Evolutionary conservation across 2,113 vertebrate species (phyloP).

Genomic region (Mola mola): DNA sequence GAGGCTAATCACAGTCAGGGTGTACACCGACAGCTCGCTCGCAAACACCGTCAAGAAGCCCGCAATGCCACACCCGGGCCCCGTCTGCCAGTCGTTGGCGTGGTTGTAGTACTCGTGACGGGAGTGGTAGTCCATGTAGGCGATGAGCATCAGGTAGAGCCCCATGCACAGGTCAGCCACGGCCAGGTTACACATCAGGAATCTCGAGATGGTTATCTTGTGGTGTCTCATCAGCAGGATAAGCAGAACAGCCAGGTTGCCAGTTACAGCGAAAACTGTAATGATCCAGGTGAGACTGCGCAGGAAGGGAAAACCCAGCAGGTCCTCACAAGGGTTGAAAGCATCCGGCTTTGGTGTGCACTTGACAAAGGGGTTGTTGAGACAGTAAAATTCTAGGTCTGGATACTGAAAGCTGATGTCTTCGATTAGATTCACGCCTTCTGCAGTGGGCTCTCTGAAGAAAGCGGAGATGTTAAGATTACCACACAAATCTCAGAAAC

Average conservation of each 20-base stretch:
- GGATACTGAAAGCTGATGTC: slow-evolving; percentile 74
- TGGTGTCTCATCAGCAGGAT: slow-evolving; percentile 86
- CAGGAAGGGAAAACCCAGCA: slow-evolving; percentile 89
- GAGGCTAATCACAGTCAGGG: slow-evolving; percentile 88
- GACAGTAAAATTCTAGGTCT: slow-evolving; percentile 73
- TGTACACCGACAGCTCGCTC: slow-evolving; percentile 93
- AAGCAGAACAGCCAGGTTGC: slow-evolving; percentile 87
- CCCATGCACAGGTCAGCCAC: slow-evolving; percentile 95
- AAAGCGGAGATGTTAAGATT: slow-evolving; percentile 28
- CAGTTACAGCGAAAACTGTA: slow-evolving; percentile 83
- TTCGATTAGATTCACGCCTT: slow-evolving; percentile 35
- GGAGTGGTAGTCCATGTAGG: slow-evolving; percentile 86
- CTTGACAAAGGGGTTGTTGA: slow-evolving; percentile 76
- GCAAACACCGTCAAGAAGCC: slow-evolving; percentile 94
- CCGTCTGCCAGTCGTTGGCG: slow-evolving; percentile 92
- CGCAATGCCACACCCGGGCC: slow-evolving; percentile 84
- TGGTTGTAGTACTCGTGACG: slow-evolving; percentile 91
- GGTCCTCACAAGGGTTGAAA: slow-evolving; percentile 94
- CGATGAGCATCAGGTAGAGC: slow-evolving; percentile 91
- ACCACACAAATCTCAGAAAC: slow-evolving; percentile 1
- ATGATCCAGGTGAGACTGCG: slow-evolving; percentile 90
- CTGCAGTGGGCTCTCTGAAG: slow-evolving; percentile 61
- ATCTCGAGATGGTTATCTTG: slow-evolving; percentile 89
- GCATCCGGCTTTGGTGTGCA: slow-evolving; percentile 89
- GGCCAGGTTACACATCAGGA: slow-evolving; percentile 94